Evolutionary conservation across 2,113 vertebrate species (phyloP).

Genomic region (Hyperoodon ampullatus): DNA sequence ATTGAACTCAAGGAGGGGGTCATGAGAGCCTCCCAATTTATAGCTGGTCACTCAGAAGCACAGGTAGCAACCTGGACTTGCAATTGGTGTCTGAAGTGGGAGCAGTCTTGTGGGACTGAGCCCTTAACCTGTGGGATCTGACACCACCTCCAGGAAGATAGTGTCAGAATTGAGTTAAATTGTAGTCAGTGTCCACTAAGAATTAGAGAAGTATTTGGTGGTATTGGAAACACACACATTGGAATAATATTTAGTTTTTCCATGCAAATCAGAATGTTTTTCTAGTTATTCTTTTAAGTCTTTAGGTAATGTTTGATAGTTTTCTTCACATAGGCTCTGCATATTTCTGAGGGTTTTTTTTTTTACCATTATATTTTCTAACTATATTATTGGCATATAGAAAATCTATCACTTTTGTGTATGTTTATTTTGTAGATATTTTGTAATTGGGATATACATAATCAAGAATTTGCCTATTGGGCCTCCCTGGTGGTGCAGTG

Average conservation of each 20-base stretch:
- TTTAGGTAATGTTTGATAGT: background rate
- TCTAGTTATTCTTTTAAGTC: background rate
- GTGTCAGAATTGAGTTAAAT: background rate
- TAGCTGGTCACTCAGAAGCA: background rate
- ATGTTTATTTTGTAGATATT: background rate
- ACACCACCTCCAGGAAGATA: background rate
- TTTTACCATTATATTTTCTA: background rate
- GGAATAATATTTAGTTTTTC: background rate
- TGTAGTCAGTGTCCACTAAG: background rate
- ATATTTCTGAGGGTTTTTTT: background rate
- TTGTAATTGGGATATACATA: background rate
- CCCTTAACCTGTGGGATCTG: background rate
- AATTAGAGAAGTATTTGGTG: background rate
- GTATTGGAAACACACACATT: background rate
- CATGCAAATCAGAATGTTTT: background rate
- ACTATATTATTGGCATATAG: constrained; percentile 2
- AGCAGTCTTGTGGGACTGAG: background rate
- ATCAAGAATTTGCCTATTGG: background rate
- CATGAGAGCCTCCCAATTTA: background rate
- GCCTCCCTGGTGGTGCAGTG: too few species aligned
- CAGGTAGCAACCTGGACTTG: background rate
- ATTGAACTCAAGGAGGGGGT: background rate
- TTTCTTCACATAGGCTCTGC: background rate
- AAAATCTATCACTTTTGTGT: background rate
- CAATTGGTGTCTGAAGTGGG: background rate